Base-by-base conservation (phyloP, 1,140 invertebrate genomes). In the Caerostris darwini region DNA sequence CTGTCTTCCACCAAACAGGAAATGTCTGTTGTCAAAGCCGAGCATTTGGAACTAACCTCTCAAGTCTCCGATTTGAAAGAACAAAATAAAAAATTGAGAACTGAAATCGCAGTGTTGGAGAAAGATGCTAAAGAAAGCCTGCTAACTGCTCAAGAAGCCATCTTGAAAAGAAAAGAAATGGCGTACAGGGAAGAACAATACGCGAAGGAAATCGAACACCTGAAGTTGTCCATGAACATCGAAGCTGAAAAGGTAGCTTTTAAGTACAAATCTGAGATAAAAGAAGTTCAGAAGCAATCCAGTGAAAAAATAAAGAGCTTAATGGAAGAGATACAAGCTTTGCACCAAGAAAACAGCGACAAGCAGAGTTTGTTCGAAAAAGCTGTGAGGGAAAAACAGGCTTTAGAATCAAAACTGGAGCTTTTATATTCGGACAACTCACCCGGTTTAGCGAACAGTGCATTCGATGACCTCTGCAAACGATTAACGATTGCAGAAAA, bases 41-140 rank as follows among this genome's bases (percentile, higher is more conserved):
- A 81, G 19, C 64, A 89, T 64, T 19, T 8, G 3, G 92, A 89
- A 56, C 61, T 94, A 6, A 54, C 56, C 7, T 58, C 71, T 50
- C 10, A 34, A 19, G 69, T 89, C 7, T 5, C 56, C 2, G 34
- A 94, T 53, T 34, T 88, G 17, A 67, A 61, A 54, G 92, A 94
- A n/a, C 92, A 89, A 59, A 88, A 94, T 34, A 89, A 88, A 14
- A 88, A 88, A 19, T 14, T 94, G 3, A 71, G 64, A 56, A 53
- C 17, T 54, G 71, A 89, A 59, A 56, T 67, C 5, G 19, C 34
- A 14, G 54, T 34, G 17, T 61, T 57, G 5, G 92, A 94, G 56
- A 81, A 82, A 89, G 86, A 94, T 64, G 85, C 92, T 6, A 94
- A 94, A 61, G 86, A 94, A 61, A 94, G 92, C 34, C 56, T 94